Evolutionary conservation across 2,888 invertebrate genomes (phyloP).

Genomic region (Choreutis nemorana): DNA sequence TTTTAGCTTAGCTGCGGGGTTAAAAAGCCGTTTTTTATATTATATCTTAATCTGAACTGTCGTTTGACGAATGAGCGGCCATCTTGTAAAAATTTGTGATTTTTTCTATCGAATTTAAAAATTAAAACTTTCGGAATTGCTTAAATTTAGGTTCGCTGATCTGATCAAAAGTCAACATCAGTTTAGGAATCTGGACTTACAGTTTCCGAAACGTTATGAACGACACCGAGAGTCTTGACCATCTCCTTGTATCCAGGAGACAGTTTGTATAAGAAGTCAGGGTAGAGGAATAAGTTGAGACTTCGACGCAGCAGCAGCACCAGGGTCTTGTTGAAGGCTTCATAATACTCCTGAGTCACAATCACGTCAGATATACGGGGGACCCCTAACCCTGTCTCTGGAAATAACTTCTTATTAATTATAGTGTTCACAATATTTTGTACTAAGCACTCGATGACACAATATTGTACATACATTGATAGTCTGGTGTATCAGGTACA

Average conservation of each 20-base stretch:
- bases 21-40: too few relatives aligned
- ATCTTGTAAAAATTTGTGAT: too few relatives aligned
- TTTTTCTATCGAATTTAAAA: not conserved
- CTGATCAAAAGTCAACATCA: not conserved
- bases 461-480: too few relatives aligned
- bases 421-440: too few relatives aligned
- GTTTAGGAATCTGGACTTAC: slow-evolving; percentile 18
- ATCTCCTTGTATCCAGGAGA: slow-evolving; percentile 24
- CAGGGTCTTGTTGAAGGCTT: slow-evolving; percentile 26
- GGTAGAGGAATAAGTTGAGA: slow-evolving; percentile 27
- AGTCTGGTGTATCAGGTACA: too few relatives aligned
- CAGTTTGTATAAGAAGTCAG: slow-evolving; percentile 26
- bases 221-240: slow-evolving; percentile 18
- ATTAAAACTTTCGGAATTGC: too few relatives aligned
- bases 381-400: slow-evolving; percentile 40
- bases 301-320: slow-evolving; percentile 25
- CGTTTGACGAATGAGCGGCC: too few relatives aligned
- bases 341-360: slow-evolving; percentile 30
- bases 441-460: too few relatives aligned
- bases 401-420: not conserved
- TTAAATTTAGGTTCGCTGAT: too few relatives aligned
- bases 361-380: slow-evolving; percentile 24
- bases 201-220: slow-evolving; percentile 32
- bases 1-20: too few relatives aligned
- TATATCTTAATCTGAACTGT: too few relatives aligned